phyloP scores from a whole-genome alignment of 2,797 vertebrate genomes.

The Pygocentrus nattereri region DNA sequence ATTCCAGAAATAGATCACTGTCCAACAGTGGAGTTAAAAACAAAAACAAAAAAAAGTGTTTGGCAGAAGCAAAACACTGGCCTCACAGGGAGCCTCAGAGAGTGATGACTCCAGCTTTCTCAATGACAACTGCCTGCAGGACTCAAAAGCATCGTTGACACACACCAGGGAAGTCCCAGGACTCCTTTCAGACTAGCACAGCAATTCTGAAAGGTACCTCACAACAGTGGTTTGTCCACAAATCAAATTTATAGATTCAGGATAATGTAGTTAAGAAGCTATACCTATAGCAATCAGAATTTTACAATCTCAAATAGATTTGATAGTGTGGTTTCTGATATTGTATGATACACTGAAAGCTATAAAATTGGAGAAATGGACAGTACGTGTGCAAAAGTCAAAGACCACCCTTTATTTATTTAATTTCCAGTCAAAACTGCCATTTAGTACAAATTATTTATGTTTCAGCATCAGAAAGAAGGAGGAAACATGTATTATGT shows the following conservation, averaged over 20 bases:
- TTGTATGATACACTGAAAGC: too few relatives aligned
- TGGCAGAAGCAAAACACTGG: neutral
- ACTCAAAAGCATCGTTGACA: neutral
- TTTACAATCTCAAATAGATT: too few relatives aligned
- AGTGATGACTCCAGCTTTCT: neutral
- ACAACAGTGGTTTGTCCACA: neutral
- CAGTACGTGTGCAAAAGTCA: too few relatives aligned
- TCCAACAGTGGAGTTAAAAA: conserved; percentile 36
- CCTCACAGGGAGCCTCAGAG: neutral
- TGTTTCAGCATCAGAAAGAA: too few relatives aligned
- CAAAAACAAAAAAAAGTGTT: conserved; percentile 40
- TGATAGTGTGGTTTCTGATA: too few relatives aligned
- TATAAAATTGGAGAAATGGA: too few relatives aligned
- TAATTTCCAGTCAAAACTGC: too few relatives aligned
- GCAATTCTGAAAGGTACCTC: neutral
- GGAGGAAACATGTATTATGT: too few relatives aligned
- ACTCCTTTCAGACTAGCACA: conserved; percentile 12
- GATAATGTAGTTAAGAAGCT: neutral
- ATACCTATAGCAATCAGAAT: too few relatives aligned
- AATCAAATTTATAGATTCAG: neutral
- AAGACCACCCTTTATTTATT: too few relatives aligned
- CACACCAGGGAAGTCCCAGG: neutral
- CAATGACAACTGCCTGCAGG: neutral
- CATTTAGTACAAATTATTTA: too few relatives aligned
- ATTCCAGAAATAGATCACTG: conserved; percentile 21